A percentile compares a stretch with the other conserved stretches of the same genome.
Conservation (phyloP, 2,113 vertebrate genomes). For the Apteryx owenii region DNA sequence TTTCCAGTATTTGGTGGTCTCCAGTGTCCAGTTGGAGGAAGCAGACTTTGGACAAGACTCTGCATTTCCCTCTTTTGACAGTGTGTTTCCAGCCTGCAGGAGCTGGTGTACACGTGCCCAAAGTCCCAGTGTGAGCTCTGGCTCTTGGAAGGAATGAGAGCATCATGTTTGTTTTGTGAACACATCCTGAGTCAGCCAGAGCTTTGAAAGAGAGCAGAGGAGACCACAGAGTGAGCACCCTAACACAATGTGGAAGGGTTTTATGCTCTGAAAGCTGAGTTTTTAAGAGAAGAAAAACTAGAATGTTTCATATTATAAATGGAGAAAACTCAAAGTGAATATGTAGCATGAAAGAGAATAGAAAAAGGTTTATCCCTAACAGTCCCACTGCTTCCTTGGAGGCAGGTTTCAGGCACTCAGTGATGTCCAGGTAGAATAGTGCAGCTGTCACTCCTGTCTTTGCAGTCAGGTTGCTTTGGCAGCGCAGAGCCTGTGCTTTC, state of each 20-base stretch:
- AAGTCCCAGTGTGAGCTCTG: background rate
- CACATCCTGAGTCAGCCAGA: background rate
- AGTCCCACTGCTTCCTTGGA: rapidly evolving
- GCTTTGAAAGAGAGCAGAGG: rapidly evolving
- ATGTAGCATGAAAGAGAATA: background rate
- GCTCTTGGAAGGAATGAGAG: background rate
- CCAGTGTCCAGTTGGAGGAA: background rate
- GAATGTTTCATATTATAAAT: background rate
- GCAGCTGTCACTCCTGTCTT: background rate
- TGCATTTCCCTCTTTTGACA: background rate
- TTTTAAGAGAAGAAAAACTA: background rate
- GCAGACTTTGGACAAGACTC: background rate
- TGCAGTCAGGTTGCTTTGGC: background rate
- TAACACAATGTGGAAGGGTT: background rate
- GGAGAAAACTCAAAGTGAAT: background rate
- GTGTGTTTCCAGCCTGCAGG: background rate
- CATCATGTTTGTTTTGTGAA: background rate
- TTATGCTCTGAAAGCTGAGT: background rate
- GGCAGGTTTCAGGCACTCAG: background rate
- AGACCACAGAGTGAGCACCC: background rate
- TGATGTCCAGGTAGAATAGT: too few species aligned
- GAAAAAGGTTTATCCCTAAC: background rate
- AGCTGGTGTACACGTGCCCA: rapidly evolving
- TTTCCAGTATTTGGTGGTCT: background rate
- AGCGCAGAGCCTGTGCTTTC: background rate